These are phyloP conservation scores for Pristis pectinata DNA, from an alignment of 2,797 vertebrate genomes.

Conservation along the genomic window DNA sequence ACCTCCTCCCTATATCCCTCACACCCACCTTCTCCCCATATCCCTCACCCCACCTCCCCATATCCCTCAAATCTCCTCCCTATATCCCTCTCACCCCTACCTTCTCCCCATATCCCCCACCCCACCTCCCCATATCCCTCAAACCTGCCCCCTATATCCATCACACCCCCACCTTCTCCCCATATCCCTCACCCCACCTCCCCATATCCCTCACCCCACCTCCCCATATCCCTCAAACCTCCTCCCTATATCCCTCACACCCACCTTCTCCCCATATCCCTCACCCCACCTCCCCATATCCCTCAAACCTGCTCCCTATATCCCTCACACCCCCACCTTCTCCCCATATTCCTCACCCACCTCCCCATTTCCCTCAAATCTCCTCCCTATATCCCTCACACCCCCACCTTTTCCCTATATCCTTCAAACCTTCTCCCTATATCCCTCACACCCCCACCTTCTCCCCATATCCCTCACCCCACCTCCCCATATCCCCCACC, in stretches of 20 bases:
- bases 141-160: neutral
- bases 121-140: neutral
- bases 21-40: neutral
- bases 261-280: neutral
- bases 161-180: neutral
- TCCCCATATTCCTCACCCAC: neutral
- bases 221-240: too few species aligned
- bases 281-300: neutral
- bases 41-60: neutral
- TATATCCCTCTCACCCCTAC: too few species aligned
- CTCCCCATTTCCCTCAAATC: too few species aligned
- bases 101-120: too few species aligned
- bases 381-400: too few species aligned
- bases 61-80: neutral
- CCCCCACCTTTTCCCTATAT: too few species aligned
- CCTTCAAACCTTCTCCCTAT: too few species aligned
- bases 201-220: too few species aligned
- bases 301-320: too few species aligned
- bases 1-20: neutral
- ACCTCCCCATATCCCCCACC: neutral
- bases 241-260: neutral
- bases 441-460: neutral
- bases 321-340: too few species aligned
- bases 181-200: too few species aligned
- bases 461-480: neutral